Conservation (phyloP, 2,113 vertebrate species). For the Heterotis niloticus region DNA sequence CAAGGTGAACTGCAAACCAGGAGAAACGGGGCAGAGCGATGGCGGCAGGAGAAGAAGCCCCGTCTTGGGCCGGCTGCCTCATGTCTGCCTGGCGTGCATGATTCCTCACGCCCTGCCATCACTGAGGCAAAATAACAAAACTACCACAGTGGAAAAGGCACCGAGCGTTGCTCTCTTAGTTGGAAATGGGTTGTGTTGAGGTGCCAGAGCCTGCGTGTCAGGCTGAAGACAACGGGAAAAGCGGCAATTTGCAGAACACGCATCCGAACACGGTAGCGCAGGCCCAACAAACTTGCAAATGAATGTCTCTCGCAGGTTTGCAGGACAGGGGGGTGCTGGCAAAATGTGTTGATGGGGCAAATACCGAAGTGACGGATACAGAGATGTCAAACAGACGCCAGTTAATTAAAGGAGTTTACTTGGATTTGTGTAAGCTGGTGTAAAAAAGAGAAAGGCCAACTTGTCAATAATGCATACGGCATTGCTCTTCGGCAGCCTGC, state of each 20-base stretch:
- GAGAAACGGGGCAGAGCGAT: no score
- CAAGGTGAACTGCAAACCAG: no score
- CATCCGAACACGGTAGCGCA: no score
- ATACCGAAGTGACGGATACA: background rate
- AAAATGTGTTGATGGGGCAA: background rate
- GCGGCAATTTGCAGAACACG: background rate
- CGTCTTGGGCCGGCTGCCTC: no score
- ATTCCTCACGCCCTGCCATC: background rate
- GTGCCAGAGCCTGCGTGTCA: background rate
- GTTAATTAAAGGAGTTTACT: slow-evolving; percentile 14
- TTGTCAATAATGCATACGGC: background rate
- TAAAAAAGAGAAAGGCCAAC: no score
- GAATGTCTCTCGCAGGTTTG: slow-evolving; percentile 6
- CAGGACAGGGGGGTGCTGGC: slow-evolving; percentile 3
- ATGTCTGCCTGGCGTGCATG: no score
- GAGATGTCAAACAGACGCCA: background rate
- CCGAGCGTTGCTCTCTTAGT: background rate
- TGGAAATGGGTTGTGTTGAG: background rate
- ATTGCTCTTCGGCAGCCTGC: background rate
- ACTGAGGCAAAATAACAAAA: background rate
- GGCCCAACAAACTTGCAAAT: background rate
- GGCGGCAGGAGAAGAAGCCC: no score
- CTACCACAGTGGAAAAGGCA: background rate
- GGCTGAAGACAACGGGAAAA: background rate
- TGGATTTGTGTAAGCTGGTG: background rate